Evolutionary conservation across 2,113 vertebrate genomes (phyloP).

Genomic region (Peromyscus polionotus): DNA sequence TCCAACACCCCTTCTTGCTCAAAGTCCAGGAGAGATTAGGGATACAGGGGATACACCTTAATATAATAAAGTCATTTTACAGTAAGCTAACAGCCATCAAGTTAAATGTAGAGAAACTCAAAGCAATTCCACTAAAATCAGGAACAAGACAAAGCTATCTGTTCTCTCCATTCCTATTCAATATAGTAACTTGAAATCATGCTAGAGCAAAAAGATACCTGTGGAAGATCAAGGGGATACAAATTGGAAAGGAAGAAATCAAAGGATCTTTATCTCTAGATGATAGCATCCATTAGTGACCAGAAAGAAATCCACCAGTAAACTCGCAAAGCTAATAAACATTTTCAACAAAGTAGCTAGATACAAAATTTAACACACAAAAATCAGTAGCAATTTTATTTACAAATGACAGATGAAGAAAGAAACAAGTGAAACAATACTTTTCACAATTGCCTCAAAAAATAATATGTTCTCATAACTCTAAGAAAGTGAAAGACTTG

Average conservation of each 20-base stretch:
- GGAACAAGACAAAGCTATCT: neutral
- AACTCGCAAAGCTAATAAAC: neutral
- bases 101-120: neutral
- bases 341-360: neutral
- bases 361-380: neutral
- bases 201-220: neutral
- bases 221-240: too few species aligned
- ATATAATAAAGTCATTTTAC: neutral
- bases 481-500: neutral
- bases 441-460: neutral
- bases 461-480: neutral
- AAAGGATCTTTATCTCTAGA: neutral
- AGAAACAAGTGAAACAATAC: neutral
- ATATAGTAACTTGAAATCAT: neutral
- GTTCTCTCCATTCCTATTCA: neutral
- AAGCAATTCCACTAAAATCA: neutral
- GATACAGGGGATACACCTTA: neutral
- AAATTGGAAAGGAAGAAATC: neutral
- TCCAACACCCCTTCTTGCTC: neutral
- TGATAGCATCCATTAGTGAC: neutral
- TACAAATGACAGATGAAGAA: neutral
- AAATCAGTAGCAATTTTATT: neutral
- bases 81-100: neutral
- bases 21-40: neutral
- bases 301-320: neutral